Base-by-base conservation (phyloP, 2,797 vertebrate genomes). In the Poeciliopsis paucimaculata region DNA sequence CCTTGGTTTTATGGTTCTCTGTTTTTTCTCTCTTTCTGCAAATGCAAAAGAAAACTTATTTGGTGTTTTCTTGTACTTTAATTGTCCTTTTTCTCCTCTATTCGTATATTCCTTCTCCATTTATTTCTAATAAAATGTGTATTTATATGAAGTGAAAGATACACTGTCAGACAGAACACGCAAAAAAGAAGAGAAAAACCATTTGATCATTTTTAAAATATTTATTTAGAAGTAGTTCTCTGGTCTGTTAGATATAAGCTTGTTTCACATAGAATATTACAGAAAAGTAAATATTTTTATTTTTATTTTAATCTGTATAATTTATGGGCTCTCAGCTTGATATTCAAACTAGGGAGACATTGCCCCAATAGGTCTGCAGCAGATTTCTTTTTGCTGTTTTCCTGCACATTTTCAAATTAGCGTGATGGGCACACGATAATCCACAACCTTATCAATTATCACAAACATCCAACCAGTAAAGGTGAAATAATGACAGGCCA, bases 171-270 rank as follows among this genome's bases (percentile, higher is more conserved):
- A 57, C 53, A 4, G 11, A 4, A 5, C 26, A 57, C 0, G 5
- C 2, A 34, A 6, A 2, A 49, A 36, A 8, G 47, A 70, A 12
- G 15, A 18, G 51, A 13, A 51, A 73, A 13, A 20, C 16, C 28
- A 31, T 28, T 28, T 9, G 36, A 41, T 55, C 0, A 0, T 18
- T 7, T 88, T 91, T 91, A 75, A 85, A 84, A 85, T 84, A 16
- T 85, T 87, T 86, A 83, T 93, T 94, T 92, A 91, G 90, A 94
- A 93, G 87, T 89, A 88, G 23, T 90, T 93, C 82, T 93, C 92
- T 91, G 84, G 43, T 92, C 91, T 91, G 83, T 91, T 91, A 92
- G 91, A 95, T 88, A 92, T 86, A 92, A 81, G 83, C 86, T 88
- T 55, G 62, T 89, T 89, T 88, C 89, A 94, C 88, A 95, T 87